Conservation (phyloP, 53 echinoderm and acorn worm genomes). For the Echinarachnius parma region DNA sequence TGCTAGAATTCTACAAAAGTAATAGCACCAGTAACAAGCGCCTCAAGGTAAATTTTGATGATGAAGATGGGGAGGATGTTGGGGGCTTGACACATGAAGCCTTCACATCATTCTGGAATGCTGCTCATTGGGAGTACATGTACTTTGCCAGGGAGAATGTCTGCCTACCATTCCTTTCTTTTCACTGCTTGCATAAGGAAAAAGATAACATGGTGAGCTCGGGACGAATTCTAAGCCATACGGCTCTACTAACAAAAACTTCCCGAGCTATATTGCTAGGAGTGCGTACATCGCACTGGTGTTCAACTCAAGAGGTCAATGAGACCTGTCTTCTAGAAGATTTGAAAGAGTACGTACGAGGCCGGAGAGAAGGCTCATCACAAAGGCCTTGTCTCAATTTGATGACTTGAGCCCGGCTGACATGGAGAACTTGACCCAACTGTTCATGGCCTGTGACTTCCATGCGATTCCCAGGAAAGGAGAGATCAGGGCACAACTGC, state of each 20-base stretch:
- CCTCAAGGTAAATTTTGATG: no score
- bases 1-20: no score
- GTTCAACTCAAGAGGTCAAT: not conserved
- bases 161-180: no score
- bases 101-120: no score
- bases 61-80: no score
- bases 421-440: not conserved
- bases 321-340: conserved; percentile 1
- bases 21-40: no score
- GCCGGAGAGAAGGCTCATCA: not conserved
- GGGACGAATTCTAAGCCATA: not conserved
- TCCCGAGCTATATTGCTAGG: not conserved
- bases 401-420: not conserved
- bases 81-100: no score
- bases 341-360: not conserved
- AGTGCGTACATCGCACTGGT: not conserved
- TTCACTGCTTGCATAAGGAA: no score
- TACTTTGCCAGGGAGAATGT: no score
- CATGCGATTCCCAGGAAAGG: not conserved
- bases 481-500: not conserved
- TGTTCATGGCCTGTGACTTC: conserved; percentile 5
- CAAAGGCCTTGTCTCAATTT: not conserved
- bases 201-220: not conserved
- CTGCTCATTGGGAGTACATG: no score
- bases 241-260: not conserved